These are phyloP conservation scores for Microctenopoma lineatum DNA, from an alignment of 2,797 vertebrate genomes.

Conservation along the genomic window DNA sequence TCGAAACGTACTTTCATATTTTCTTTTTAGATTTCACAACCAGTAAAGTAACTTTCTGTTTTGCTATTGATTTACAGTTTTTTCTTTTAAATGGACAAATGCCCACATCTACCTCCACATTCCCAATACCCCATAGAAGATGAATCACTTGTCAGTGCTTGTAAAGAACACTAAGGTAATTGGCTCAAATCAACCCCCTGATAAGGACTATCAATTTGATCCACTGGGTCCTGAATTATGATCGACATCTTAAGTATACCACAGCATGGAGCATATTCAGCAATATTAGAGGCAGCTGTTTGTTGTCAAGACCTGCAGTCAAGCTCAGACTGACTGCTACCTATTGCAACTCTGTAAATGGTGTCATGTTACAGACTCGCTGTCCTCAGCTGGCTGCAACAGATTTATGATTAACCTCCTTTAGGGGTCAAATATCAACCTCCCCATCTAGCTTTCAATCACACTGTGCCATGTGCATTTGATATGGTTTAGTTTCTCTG, in stretches of 20 bases:
- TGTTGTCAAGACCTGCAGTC: constrained; percentile 19
- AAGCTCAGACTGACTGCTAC: constrained; percentile 24
- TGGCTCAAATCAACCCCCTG: constrained; percentile 22
- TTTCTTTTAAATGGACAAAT: too few relatives aligned
- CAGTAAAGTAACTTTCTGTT: too few relatives aligned
- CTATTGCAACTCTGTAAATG: constrained; percentile 16
- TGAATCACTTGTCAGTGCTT: constrained; percentile 18
- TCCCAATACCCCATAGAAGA: constrained; percentile 5
- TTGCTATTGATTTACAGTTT: too few relatives aligned
- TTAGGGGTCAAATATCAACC: constrained; percentile 56
- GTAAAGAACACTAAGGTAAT: constrained; percentile 29
- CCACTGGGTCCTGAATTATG: constrained; percentile 33
- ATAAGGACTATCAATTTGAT: constrained; percentile 38
- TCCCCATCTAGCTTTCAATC: neutral
- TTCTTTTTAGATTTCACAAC: too few relatives aligned
- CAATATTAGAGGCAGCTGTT: constrained; percentile 36
- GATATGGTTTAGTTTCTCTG: neutral
- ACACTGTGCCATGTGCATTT: constrained; percentile 8
- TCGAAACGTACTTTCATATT: too few relatives aligned
- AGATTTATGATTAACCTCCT: constrained; percentile 72
- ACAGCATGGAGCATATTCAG: constrained; percentile 28
- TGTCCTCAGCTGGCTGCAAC: constrained; percentile 49
- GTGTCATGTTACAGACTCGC: constrained; percentile 48
- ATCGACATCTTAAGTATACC: constrained; percentile 35
- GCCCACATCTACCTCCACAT: too few relatives aligned